Conservation (phyloP, 2,113 vertebrate species). For the Butorides virescens region DNA sequence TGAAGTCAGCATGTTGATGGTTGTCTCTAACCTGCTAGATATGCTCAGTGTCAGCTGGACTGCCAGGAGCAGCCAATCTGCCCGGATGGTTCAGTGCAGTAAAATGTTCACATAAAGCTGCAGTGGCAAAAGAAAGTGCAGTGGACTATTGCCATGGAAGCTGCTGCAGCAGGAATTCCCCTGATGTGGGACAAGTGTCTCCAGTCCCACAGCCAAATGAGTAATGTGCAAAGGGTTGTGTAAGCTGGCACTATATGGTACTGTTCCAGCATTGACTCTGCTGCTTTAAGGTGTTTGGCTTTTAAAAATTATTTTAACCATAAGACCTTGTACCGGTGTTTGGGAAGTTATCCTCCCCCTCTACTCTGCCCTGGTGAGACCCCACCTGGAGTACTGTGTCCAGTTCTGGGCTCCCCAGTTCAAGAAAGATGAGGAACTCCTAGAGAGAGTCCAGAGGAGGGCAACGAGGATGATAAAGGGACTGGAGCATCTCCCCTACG, state of each 20-base stretch:
- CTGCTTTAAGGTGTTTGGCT: background rate
- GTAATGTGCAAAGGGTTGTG: background rate
- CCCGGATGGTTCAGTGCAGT: background rate
- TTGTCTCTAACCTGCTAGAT: background rate
- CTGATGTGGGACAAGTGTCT: background rate
- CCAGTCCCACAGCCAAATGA: background rate
- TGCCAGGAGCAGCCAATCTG: background rate
- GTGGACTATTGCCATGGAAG: background rate
- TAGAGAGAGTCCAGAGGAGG: no score
- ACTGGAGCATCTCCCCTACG: no score
- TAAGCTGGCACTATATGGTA: fast-evolving
- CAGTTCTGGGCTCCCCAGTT: no score
- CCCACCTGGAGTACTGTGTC: no score
- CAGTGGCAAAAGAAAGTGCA: background rate
- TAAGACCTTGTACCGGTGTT: background rate
- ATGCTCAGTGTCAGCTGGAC: background rate
- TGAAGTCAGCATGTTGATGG: background rate
- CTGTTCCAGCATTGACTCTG: background rate
- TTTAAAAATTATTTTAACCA: background rate
- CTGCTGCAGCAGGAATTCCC: background rate
- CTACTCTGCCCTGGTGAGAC: no score
- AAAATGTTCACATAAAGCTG: background rate
- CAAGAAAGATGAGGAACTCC: no score
- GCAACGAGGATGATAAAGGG: no score
- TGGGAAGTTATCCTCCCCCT: no score